Conservation (phyloP, 2,797 vertebrate genomes). For the Eupleurogrammus muticus region DNA sequence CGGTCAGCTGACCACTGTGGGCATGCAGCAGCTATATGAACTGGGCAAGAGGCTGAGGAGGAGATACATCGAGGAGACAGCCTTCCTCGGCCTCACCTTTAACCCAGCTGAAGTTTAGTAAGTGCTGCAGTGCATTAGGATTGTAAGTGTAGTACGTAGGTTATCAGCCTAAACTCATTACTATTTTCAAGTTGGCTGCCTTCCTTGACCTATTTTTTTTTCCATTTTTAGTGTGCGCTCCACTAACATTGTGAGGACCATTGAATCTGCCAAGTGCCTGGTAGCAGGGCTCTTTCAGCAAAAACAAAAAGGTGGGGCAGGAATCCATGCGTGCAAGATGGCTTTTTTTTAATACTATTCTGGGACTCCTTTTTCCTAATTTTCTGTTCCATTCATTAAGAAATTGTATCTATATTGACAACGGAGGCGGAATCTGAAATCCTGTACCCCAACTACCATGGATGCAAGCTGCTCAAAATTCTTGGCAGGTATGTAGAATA, state of each 20-base stretch:
- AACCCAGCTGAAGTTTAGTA: slow-evolving; percentile 91
- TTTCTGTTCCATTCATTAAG: slow-evolving; percentile 68
- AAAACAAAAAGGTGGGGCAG: slow-evolving; percentile 88
- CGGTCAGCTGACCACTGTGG: slow-evolving; percentile 93
- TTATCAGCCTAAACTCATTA: slow-evolving; percentile 36
- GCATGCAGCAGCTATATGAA: slow-evolving; percentile 95
- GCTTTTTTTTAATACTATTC: slow-evolving; percentile 13
- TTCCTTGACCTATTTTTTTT: slow-evolving; percentile 48
- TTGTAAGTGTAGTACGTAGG: slow-evolving; percentile 25
- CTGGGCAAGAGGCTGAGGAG: slow-evolving; percentile 90
- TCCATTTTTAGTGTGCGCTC: slow-evolving; percentile 89
- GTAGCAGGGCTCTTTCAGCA: slow-evolving; percentile 93
- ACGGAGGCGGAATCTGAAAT: slow-evolving; percentile 88
- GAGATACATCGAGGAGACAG: slow-evolving; percentile 87
- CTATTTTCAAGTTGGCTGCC: slow-evolving; percentile 45
- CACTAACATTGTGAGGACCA: slow-evolving; percentile 93
- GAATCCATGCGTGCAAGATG: slow-evolving; percentile 4
- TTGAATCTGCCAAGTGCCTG: slow-evolving; percentile 94
- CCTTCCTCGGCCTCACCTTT: slow-evolving; percentile 89
- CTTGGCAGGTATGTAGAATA: slow-evolving; percentile 82
- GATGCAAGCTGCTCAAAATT: slow-evolving; percentile 87
- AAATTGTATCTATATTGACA: slow-evolving; percentile 87
- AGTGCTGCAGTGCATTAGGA: slow-evolving; percentile 76
- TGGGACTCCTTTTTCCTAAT: slow-evolving; percentile 24
- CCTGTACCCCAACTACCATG: slow-evolving; percentile 92